A percentile compares a stretch with the other conserved stretches of the same genome.
phyloP scores from a whole-genome alignment of 1,140 invertebrate species.

The Lucilia sericata region DNA sequence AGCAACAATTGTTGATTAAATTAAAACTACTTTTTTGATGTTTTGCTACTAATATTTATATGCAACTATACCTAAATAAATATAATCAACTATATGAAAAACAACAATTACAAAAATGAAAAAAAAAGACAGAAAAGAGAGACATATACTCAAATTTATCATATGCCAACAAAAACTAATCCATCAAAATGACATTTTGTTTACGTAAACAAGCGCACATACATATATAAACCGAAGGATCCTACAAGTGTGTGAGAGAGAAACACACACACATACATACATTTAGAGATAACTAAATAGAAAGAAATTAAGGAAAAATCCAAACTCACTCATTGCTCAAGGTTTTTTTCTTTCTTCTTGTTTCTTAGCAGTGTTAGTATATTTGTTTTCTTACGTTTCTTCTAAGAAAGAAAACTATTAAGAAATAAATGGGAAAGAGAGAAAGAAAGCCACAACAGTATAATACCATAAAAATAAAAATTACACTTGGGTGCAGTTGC shows the following conservation, averaged over 20 bases:
- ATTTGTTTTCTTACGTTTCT: too few relatives aligned
- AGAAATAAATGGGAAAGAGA: too few relatives aligned
- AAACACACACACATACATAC: too few relatives aligned
- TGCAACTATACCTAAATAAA: constrained; percentile 23
- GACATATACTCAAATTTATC: constrained; percentile 12
- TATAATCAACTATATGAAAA: constrained; percentile 18
- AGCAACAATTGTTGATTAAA: constrained; percentile 6
- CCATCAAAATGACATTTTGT: constrained; percentile 38
- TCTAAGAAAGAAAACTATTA: too few relatives aligned
- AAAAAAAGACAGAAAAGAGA: background rate
- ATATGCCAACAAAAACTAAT: constrained; percentile 32
- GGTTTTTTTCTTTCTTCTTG: background rate
- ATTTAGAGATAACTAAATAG: background rate
- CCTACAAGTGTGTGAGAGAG: too few relatives aligned
- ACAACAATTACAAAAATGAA: background rate
- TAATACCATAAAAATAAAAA: background rate
- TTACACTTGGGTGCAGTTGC: constrained; percentile 9
- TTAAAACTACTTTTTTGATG: background rate
- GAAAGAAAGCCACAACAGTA: background rate
- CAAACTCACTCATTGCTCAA: background rate
- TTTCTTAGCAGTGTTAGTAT: background rate
- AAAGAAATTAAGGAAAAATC: background rate
- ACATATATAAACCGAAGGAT: background rate
- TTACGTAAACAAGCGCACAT: background rate
- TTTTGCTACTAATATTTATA: background rate